Evolutionary conservation across 2,797 vertebrate genomes (phyloP).

Genomic region (Craterocephalus amniculus): DNA sequence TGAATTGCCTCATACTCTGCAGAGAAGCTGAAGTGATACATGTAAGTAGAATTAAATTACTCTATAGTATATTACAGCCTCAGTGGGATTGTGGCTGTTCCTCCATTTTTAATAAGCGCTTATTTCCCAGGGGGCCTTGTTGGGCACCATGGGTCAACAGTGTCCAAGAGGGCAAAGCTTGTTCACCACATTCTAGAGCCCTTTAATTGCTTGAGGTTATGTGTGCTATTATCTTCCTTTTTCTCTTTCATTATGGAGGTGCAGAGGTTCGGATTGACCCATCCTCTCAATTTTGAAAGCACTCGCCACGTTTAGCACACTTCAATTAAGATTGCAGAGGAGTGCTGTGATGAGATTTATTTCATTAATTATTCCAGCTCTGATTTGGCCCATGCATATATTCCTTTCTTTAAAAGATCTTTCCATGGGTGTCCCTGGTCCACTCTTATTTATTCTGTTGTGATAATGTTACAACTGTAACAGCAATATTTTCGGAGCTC

Average conservation of each 20-base stretch:
- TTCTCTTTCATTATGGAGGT: constrained; percentile 84
- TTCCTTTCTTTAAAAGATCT: constrained; percentile 45
- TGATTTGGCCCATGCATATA: constrained; percentile 71
- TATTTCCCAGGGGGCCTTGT: constrained; percentile 82
- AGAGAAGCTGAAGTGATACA: constrained; percentile 80
- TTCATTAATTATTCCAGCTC: constrained; percentile 78
- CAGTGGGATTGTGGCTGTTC: constrained; percentile 80
- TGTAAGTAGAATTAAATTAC: constrained; percentile 86
- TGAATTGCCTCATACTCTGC: constrained; percentile 79
- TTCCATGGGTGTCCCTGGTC: constrained; percentile 71
- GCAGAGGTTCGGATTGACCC: constrained; percentile 82
- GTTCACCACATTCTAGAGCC: constrained; percentile 84
- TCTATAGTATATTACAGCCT: constrained; percentile 84
- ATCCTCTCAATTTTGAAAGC: constrained; percentile 83
- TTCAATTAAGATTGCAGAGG: constrained; percentile 80
- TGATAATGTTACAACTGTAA: constrained; percentile 84
- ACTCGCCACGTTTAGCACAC: constrained; percentile 75
- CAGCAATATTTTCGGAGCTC: constrained; percentile 81
- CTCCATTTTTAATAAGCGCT: constrained; percentile 85
- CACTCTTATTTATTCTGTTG: constrained; percentile 80
- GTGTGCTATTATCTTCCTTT: constrained; percentile 84
- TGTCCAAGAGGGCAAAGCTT: constrained; percentile 85
- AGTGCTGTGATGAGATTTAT: constrained; percentile 79
- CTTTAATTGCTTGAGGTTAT: constrained; percentile 85
- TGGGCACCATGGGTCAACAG: constrained; percentile 83